Base-by-base conservation (phyloP, 2,888 invertebrate species). In the Salpingus planirostris region DNA sequence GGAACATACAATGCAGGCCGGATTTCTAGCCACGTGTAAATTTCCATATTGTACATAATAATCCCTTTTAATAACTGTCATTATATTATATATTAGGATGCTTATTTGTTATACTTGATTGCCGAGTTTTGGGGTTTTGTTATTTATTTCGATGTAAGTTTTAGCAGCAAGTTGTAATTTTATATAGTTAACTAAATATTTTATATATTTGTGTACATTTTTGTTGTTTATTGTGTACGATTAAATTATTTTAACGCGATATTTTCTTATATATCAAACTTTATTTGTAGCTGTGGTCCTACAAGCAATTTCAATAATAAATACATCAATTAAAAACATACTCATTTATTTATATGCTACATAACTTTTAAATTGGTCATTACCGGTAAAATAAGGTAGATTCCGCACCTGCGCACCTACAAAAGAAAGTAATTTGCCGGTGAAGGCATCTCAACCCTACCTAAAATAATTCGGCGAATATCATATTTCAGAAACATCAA, bases 221-320 rank as follows among this genome's bases (percentile, higher is more conserved):
- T 57, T 55, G 59, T 60, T 58, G 54, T 55, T 54, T 55, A 57
- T 52, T 55, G 39, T 39, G 35, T 39, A 36, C 32, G 28, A 52
- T 55, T 60, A 60, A 61, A 58, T 60, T 59, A 59, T 62, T 60
- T 56, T 54, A 54, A 56, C 44, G 54, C 45, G 42, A 49, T 52
- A 52, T 52, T 59, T 52, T 57, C 31, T 57, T 49, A 51, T 58
- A 57, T 53, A 56, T 50, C 50, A 54, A 45, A 50, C 40, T 48
- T 54, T 51, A 57, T 59, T 58, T 57, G 58, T 61, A 60, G 57
- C 56, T 54, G 54, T 58, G 57, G 54, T 59, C 56, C 54, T 59
- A 58, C 54, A 57, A 56, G 55, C 56, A 59, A 60, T 60, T 59
- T 54, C 46, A 54, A 53, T 51, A 51, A 58, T 46, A 50, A 44